Percentiles rank a stretch among this genome's conserved stretches.
phyloP scores from a whole-genome alignment of 1,140 invertebrate genomes.

The Cotesia glomerata region DNA sequence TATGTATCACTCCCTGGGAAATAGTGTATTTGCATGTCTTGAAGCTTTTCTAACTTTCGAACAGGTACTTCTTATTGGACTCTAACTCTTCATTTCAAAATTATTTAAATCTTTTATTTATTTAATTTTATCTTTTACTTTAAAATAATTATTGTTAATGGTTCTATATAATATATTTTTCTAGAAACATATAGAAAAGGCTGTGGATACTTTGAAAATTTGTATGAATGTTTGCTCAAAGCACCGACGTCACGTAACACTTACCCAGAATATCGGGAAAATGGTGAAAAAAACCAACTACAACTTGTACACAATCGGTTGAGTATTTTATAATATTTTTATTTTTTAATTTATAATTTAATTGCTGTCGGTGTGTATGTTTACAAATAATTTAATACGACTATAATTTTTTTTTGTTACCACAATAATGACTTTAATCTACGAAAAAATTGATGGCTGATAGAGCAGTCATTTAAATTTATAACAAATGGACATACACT shows the following conservation, averaged over 20 bases:
- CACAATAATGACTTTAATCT: too few relatives aligned
- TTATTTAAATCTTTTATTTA: constrained; percentile 14
- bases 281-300: constrained; percentile 82
- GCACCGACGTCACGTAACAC: constrained; percentile 73
- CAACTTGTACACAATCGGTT: constrained; percentile 76
- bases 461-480: too few relatives aligned
- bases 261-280: constrained; percentile 81
- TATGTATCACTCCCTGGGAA: constrained; percentile 92
- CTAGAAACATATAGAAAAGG: constrained; percentile 74
- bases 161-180: too few relatives aligned
- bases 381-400: neutral
- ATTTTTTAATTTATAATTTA: neutral
- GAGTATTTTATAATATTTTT: constrained; percentile 30
- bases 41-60: constrained; percentile 95
- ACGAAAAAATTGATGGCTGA: too few relatives aligned
- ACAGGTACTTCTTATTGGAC: constrained; percentile 62
- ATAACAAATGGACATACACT: too few relatives aligned
- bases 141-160: too few relatives aligned
- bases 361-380: neutral
- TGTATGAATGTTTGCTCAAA: constrained; percentile 80
- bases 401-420: too few relatives aligned
- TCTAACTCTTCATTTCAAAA: too few relatives aligned
- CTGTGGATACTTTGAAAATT: constrained; percentile 74
- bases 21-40: constrained; percentile 86
- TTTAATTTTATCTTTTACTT: constrained; percentile 4